Base-by-base conservation (phyloP, 2,888 invertebrate species). In the Oeneis ivallda region DNA sequence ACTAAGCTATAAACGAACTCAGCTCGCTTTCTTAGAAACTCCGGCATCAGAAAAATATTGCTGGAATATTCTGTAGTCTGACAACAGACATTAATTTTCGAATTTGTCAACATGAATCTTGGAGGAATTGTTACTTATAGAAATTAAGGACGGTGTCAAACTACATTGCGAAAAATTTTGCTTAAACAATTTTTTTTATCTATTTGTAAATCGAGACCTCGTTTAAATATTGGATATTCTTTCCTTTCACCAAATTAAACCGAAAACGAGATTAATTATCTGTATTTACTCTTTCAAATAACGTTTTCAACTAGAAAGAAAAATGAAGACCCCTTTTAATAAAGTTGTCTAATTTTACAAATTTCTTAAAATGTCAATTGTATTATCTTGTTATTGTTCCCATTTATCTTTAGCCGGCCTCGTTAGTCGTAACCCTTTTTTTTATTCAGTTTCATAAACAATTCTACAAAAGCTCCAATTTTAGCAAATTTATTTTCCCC, bases 391-490 rank as follows among this genome's bases (percentile, higher is more conserved):
- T 58, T 47, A 70, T 69, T 67, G 64, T 62, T 65, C 65, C 43
- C 65, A 65, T 71, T 64, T 66, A 65, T 67, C 57, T 68, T 60
- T 63, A 50, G 34, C 57, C 15, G 50, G 57, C 57, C 68, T 66
- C 64, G 64, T 66, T 62, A 67, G 26, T 26, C 26, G 26, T 26
- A 4, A 9, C 67, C 67, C 62, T 64, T 71, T 70, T 63, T 62
- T 47, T 66, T 64, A 66, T 47, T 53, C 64, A 47, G 57, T 70
- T 67, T 50, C 52, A 70, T 67, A 66, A 62, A 63, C 66, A 67
- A 63, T 66, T 41, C 57, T 45, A 41, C 59, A 57, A 59, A 62
- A 69, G 64, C 67, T 62, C 49, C 68, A 67, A 66, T 66, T 69
- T 69, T 45, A 34, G 39, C 60, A 45, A 65, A 62, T 53, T 67